Conservation (phyloP, 2,113 vertebrate genomes). For the Indicator indicator region DNA sequence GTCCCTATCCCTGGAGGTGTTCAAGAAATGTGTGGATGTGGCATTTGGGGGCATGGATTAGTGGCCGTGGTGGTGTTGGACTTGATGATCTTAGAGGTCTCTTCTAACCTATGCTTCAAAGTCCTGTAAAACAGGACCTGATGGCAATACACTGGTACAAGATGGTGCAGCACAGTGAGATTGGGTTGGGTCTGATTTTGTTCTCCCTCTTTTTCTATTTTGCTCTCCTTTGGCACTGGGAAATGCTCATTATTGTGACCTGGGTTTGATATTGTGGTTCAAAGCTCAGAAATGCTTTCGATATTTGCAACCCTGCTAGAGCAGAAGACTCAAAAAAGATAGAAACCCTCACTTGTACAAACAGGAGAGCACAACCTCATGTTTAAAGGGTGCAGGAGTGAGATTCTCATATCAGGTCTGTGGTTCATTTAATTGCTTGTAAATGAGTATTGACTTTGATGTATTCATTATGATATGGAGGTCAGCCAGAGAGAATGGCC, state of each 20-base stretch:
- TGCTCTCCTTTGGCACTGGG: background rate
- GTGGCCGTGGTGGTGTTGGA: too few species aligned
- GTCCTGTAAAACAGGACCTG: background rate
- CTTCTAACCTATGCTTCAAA: too few species aligned
- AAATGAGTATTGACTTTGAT: background rate
- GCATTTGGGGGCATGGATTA: too few species aligned
- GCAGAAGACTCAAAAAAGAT: background rate
- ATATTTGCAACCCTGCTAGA: background rate
- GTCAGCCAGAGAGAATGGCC: background rate
- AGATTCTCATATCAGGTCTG: background rate
- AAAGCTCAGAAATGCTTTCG: background rate
- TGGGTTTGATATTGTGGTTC: background rate
- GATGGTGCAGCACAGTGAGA: background rate
- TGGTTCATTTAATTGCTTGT: background rate
- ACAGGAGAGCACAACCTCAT: background rate
- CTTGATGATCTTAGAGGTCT: too few species aligned
- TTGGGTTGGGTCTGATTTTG: fast-evolving
- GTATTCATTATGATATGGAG: background rate
- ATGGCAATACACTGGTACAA: background rate
- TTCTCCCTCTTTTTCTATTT: background rate
- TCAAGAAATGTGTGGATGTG: too few species aligned
- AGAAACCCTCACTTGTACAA: background rate
- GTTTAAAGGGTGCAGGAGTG: background rate
- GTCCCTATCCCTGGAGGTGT: too few species aligned
- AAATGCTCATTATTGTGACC: background rate